Conservation (phyloP, 2,888 invertebrate genomes). For the Pyrgus malvae region DNA sequence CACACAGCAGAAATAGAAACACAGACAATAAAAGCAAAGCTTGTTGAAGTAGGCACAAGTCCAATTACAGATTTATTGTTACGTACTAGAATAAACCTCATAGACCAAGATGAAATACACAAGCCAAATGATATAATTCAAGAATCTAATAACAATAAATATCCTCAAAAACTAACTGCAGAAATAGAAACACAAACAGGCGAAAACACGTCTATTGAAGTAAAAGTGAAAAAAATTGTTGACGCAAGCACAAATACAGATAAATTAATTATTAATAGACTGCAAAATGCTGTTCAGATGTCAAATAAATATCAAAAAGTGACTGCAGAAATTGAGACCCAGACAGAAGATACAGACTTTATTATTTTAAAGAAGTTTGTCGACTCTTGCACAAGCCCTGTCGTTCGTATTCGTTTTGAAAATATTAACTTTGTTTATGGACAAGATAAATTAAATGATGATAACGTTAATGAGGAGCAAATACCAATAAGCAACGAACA, state of each 20-base stretch:
- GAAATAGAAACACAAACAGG: no score
- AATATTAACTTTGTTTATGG: neutral
- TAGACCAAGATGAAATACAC: no score
- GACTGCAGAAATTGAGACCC: neutral
- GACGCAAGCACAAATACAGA: conserved; percentile 41
- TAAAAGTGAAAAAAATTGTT: conserved; percentile 28
- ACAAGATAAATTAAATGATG: neutral
- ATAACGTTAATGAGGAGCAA: neutral
- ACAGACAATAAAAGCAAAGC: neutral
- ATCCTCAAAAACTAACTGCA: no score
- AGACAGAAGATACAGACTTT: no score
- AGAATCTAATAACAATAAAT: no score
- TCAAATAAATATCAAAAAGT: conserved; percentile 1
- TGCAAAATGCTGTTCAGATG: neutral
- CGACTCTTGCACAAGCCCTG: conserved; percentile 6
- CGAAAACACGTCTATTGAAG: no score
- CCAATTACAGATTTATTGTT: conserved; percentile 28
- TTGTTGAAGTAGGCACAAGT: conserved; percentile 40
- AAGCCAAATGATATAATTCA: no score
- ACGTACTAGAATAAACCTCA: no score
- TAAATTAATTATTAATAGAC: neutral
- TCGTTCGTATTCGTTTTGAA: no score
- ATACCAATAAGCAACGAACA: neutral
- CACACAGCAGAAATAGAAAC: no score
- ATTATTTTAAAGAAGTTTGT: neutral